These are phyloP conservation scores for Brachyistius frenatus DNA, from an alignment of 2,113 vertebrate genomes.

Conservation along the genomic window DNA sequence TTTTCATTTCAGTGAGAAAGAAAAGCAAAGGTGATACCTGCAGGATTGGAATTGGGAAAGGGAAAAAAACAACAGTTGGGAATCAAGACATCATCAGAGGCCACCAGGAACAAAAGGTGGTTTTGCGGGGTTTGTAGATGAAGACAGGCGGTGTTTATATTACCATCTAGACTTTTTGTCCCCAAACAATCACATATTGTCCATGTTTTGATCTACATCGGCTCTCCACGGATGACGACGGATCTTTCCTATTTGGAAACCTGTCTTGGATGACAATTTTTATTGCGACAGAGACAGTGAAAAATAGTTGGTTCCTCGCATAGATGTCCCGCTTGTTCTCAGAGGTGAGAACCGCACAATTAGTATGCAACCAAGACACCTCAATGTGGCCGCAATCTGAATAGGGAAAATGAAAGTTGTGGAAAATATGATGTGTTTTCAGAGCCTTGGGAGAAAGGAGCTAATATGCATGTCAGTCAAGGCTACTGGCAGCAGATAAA, in stretches of 20 bases:
- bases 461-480: slow-evolving; percentile 81
- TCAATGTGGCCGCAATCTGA: slow-evolving; percentile 71
- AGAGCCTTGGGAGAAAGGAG: slow-evolving; percentile 75
- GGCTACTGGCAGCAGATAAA: slow-evolving; percentile 67
- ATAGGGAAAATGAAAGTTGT: slow-evolving; percentile 75
- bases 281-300: slow-evolving; percentile 55
- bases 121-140: slow-evolving; percentile 50
- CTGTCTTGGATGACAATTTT: slow-evolving; percentile 62
- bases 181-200: slow-evolving; percentile 73
- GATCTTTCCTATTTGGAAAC: slow-evolving; percentile 50
- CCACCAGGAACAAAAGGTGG: slow-evolving; percentile 33
- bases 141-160: slow-evolving; percentile 52
- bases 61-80: slow-evolving; percentile 43
- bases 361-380: slow-evolving; percentile 79
- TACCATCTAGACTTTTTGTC: slow-evolving; percentile 63
- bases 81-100: slow-evolving; percentile 39
- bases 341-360: slow-evolving; percentile 70
- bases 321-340: slow-evolving; percentile 53
- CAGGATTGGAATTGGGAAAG: slow-evolving; percentile 53
- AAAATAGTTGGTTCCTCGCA: slow-evolving; percentile 50
- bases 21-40: slow-evolving; percentile 61
- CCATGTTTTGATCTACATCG: slow-evolving; percentile 64
- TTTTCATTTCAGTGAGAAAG: slow-evolving; percentile 62
- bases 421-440: slow-evolving; percentile 79
- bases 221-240: slow-evolving; percentile 54